Base-by-base conservation (phyloP, 2,797 vertebrate species). In the Alfaro cultratus region DNA sequence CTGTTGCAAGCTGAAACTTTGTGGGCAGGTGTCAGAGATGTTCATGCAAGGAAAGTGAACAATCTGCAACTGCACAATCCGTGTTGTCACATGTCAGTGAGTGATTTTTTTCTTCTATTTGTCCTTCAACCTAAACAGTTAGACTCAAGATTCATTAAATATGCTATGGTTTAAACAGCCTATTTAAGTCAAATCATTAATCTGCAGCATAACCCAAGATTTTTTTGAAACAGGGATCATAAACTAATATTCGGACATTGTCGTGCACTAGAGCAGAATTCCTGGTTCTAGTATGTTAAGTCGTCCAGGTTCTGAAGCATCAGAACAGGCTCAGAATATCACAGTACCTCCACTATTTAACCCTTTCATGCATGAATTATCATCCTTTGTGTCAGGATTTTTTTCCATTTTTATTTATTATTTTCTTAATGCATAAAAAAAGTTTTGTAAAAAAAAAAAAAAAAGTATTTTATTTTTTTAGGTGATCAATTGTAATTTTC, bases 1-100 rank as follows among this genome's bases (percentile, higher is more conserved):
- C 81, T 47, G 57, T 18, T 26, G 7, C 39, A 82, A n/a, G 26
- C 15, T 45, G 87, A 94, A 94, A 86, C 75, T 29, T 12, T 57
- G 89, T 87, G 85, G 82, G 80, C 39, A 83, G 77, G 74, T 81
- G 77, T 76, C 1, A 83, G 76, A 77, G 3, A 36, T n/a, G 16
- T 45, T 53, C 1, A 11, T 55, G n/a, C 39, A 75, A 11, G 7
- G 3, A 68, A 23, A 68, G 16, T 68, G 5, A 10, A 1, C 21
- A 39, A 31, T 16, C 62, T 31, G 23, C 15, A 21, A 47, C 8
- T 1, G 80, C 75, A 83, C 47, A 7, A 70, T 34, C 53, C 64
- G 21, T 18, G 3, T 16, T 60, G 75, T 53, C 76, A 29, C 31
- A 67, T 39, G 34, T 67, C 34, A 39, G 16, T 23, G 3, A 26